phyloP scores from a whole-genome alignment of 2,113 vertebrate species.

The Odontophorus gujanensis region DNA sequence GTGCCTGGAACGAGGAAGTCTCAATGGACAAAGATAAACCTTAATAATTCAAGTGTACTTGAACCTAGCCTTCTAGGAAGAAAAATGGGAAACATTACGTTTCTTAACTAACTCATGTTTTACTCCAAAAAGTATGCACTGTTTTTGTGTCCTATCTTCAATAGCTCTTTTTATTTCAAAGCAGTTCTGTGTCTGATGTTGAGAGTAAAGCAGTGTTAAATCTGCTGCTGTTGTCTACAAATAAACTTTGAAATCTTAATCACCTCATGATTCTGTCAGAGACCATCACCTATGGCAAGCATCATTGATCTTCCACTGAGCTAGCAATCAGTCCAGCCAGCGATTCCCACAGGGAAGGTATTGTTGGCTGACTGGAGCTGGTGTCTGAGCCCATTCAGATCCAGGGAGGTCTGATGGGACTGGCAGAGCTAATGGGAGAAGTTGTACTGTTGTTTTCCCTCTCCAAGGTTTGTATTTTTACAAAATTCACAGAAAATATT shows the following conservation, averaged over 20 bases:
- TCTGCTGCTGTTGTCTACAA: not conserved
- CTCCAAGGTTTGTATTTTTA: not conserved
- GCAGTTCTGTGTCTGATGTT: not conserved
- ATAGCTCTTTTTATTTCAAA: not conserved
- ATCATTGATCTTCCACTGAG: not conserved
- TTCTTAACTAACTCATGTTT: not conserved
- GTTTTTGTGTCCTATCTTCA: not conserved
- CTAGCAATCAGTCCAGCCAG: not conserved
- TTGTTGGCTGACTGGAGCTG: not conserved
- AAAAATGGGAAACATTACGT: not conserved
- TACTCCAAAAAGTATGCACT: not conserved
- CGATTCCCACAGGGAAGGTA: not conserved
- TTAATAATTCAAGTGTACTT: not conserved
- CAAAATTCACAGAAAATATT: not conserved
- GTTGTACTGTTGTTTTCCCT: not conserved
- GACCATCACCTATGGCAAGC: rapidly evolving
- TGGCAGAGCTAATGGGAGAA: not conserved
- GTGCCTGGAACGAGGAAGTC: not conserved
- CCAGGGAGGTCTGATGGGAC: not conserved
- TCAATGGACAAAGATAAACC: not conserved
- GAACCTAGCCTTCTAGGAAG: not conserved
- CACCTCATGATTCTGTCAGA: not conserved
- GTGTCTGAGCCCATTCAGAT: not conserved
- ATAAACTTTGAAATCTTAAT: not conserved
- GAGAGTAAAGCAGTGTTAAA: not conserved